Percentiles rank a stretch among this genome's conserved stretches.
These are phyloP conservation scores for Scolanthus callimorphus DNA, from an alignment of 92 coral and sea anemone species.

Conservation along the genomic window DNA sequence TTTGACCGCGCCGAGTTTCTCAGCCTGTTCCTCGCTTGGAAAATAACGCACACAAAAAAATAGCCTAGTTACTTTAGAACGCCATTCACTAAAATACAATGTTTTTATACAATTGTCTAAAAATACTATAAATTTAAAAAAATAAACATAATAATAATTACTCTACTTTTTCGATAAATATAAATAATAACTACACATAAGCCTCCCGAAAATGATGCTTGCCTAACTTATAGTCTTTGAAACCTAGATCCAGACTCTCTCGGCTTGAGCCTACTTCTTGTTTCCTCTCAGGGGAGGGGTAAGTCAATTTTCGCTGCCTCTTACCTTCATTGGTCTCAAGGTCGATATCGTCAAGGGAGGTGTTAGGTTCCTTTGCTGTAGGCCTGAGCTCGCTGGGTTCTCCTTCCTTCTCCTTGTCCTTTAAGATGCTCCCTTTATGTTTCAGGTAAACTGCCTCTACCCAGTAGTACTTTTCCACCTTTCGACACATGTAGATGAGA, in stretches of 20 bases:
- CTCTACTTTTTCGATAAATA: too few relatives aligned
- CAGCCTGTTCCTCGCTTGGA: too few relatives aligned
- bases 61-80: too few relatives aligned
- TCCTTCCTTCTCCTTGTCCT: background rate
- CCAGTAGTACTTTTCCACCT: conserved; percentile 62
- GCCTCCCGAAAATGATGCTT: background rate
- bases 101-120: too few relatives aligned
- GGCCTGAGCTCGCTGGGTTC: background rate
- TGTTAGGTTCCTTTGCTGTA: background rate
- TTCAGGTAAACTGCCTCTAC: conserved; percentile 55
- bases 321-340: background rate
- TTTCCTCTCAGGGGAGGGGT: background rate
- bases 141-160: too few relatives aligned
- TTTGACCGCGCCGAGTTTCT: too few relatives aligned
- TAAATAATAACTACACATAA: conserved; percentile 1
- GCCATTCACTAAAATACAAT: too few relatives aligned
- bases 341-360: background rate
- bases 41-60: too few relatives aligned
- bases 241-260: background rate
- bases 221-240: conserved; percentile 2
- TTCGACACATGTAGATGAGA: conserved; percentile 72
- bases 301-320: background rate
- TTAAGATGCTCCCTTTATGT: background rate
- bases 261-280: background rate
- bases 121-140: too few relatives aligned